These are phyloP conservation scores for Pachyseris speciosa DNA, from an alignment of 64 coral and sea anemone genomes.

Conservation along the genomic window DNA sequence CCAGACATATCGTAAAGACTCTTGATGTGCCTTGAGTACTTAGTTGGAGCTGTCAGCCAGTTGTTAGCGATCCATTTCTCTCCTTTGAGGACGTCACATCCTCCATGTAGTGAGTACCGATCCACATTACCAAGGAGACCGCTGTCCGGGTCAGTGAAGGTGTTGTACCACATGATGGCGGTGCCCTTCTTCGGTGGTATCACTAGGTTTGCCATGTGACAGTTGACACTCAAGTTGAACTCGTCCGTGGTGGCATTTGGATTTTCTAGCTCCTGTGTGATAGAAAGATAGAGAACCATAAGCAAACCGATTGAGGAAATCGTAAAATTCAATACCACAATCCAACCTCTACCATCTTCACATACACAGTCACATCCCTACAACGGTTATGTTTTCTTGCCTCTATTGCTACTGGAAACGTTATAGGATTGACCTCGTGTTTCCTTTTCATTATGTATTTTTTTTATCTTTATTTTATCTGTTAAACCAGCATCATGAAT, in stretches of 20 bases:
- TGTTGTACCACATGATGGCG: constrained; percentile 80
- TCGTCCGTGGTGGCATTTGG: constrained; percentile 25
- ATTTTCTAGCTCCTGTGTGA: constrained; percentile 17
- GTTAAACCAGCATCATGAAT: too few species aligned
- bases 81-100: constrained; percentile 76
- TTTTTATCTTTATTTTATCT: too few species aligned
- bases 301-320: too few species aligned
- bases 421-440: too few species aligned
- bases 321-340: too few species aligned
- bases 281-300: too few species aligned
- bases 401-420: too few species aligned
- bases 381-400: too few species aligned
- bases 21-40: constrained; percentile 27
- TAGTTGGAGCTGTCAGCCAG: constrained; percentile 50
- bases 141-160: constrained; percentile 53
- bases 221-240: constrained; percentile 74
- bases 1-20: constrained; percentile 79
- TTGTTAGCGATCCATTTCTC: constrained; percentile 73
- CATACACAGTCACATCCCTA: too few species aligned
- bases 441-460: too few species aligned
- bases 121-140: constrained; percentile 50
- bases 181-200: constrained; percentile 63
- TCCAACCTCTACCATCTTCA: too few species aligned
- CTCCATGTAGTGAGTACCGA: constrained; percentile 58
- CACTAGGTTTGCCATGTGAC: constrained; percentile 55